phyloP scores from a whole-genome alignment of 2,888 invertebrate genomes.

The Tetranychus piercei region DNA sequence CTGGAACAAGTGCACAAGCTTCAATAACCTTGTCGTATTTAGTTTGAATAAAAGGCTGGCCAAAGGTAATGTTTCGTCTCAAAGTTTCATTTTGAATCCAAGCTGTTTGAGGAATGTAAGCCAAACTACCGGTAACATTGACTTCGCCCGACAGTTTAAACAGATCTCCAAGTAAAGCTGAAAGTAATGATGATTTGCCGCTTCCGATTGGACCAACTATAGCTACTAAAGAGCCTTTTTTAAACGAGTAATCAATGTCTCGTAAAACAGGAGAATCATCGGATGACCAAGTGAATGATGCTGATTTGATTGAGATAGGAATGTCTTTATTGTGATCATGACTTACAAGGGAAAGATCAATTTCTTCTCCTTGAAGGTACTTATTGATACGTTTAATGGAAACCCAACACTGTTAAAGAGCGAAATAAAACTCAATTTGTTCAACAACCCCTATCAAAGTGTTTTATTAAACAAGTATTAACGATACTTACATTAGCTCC shows the following conservation, averaged over 20 bases:
- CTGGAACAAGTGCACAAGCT: constrained; percentile 36
- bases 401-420: constrained; percentile 13
- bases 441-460: constrained; percentile 10
- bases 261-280: neutral
- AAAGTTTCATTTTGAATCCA: constrained; percentile 27
- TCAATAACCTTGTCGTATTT: constrained; percentile 33
- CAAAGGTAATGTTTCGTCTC: constrained; percentile 36
- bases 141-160: constrained; percentile 25
- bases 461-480: too few relatives aligned
- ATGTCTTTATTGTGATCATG: neutral
- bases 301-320: neutral
- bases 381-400: constrained; percentile 50
- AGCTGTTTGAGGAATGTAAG: constrained; percentile 20
- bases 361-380: neutral
- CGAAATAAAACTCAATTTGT: constrained; percentile 4
- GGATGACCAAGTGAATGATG: neutral
- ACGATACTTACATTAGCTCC: constrained; percentile 14
- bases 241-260: constrained; percentile 22
- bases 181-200: constrained; percentile 26
- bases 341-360: neutral
- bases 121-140: constrained; percentile 13
- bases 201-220: constrained; percentile 26
- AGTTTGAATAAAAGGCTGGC: constrained; percentile 29
- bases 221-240: constrained; percentile 23
- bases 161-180: constrained; percentile 28